Conservation (phyloP, 2,888 invertebrate species). For the Caenorhabditis sinica region DNA sequence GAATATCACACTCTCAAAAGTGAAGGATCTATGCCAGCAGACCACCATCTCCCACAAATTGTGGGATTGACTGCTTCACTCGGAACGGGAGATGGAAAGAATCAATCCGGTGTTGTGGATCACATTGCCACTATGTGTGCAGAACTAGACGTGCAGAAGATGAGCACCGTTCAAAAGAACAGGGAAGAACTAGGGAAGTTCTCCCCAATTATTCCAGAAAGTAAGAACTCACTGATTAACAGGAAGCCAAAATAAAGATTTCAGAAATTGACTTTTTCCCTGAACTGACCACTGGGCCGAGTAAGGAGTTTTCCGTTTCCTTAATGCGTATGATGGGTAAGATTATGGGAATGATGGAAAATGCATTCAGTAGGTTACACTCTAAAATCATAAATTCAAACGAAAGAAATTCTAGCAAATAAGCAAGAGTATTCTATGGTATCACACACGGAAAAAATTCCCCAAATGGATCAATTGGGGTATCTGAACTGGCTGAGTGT, state of each 20-base stretch:
- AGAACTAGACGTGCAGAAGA: slow-evolving; percentile 61
- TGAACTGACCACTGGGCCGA: background rate
- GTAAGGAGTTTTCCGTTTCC: background rate
- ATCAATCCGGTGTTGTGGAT: slow-evolving; percentile 77
- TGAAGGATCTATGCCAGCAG: slow-evolving; percentile 36
- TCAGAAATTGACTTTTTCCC: slow-evolving; percentile 22
- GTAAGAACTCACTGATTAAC: background rate
- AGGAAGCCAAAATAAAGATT: background rate
- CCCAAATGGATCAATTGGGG: slow-evolving; percentile 35
- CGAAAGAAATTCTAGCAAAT: background rate
- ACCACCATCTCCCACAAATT: slow-evolving; percentile 79
- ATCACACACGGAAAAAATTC: background rate
- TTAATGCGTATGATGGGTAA: slow-evolving; percentile 6
- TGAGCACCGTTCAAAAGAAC: slow-evolving; percentile 42
- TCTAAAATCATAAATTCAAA: background rate
- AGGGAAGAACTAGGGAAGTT: slow-evolving; percentile 12
- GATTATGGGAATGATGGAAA: background rate
- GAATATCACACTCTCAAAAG: slow-evolving; percentile 52
- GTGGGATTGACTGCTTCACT: slow-evolving; percentile 85
- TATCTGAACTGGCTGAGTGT: slow-evolving; percentile 53
- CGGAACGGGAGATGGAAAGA: slow-evolving; percentile 84
- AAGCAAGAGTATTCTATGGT: background rate
- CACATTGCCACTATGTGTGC: slow-evolving; percentile 82
- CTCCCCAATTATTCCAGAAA: slow-evolving; percentile 54
- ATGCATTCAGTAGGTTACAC: background rate